A percentile compares a stretch with the other conserved stretches of the same genome.
These are phyloP conservation scores for Morone chrysops DNA, from an alignment of 2,113 vertebrate species.

Conservation along the genomic window DNA sequence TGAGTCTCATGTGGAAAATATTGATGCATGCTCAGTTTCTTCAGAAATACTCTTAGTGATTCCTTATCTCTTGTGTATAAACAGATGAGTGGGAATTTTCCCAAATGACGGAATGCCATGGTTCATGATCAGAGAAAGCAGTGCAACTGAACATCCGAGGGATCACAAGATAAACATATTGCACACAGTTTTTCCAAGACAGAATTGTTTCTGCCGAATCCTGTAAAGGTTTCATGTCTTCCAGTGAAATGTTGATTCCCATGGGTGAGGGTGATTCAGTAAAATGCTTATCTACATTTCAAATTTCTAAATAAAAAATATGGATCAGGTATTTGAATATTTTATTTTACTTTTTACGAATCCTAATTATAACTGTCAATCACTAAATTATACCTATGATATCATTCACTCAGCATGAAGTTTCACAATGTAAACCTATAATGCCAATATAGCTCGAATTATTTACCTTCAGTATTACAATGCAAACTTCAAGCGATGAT, in stretches of 20 bases:
- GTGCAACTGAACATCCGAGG: background rate
- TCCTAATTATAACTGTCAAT: background rate
- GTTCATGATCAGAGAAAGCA: conserved; percentile 21
- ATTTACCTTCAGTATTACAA: conserved; percentile 69
- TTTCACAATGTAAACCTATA: conserved; percentile 58
- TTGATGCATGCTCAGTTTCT: conserved; percentile 42
- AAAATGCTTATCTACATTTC: background rate
- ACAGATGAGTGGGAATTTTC: conserved; percentile 46
- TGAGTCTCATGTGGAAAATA: conserved; percentile 54
- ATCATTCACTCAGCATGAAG: conserved; percentile 17
- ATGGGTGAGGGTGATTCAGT: conserved; percentile 16
- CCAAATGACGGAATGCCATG: conserved; percentile 32
- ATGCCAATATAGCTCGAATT: conserved; percentile 64
- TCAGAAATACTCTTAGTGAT: conserved; percentile 13
- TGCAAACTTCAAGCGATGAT: conserved; percentile 63
- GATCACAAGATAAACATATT: conserved; percentile 53
- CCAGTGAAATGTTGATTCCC: conserved; percentile 5
- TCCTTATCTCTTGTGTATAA: conserved; percentile 51
- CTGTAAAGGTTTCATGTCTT: conserved; percentile 14
- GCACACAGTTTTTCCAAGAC: conserved; percentile 36
- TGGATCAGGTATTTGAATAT: background rate
- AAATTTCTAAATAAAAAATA: background rate
- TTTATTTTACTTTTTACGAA: background rate
- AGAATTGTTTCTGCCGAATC: background rate
- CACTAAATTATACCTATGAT: conserved; percentile 17